Evolutionary conservation across 2,797 vertebrate species (phyloP).

Genomic region (Eidolon dupreanum): DNA sequence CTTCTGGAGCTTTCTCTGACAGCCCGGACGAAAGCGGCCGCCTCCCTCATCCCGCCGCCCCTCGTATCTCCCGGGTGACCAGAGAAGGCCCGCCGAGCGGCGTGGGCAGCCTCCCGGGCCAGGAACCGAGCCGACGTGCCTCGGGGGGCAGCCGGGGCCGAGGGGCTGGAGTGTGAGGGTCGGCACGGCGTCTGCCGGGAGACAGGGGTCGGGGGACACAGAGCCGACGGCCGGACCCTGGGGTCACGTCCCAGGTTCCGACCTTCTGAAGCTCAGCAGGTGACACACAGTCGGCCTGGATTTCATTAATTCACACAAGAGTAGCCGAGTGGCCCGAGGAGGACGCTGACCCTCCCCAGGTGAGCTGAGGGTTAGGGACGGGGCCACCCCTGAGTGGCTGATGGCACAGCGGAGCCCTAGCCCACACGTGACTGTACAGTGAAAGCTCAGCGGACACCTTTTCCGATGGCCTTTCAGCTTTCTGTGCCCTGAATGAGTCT

Average conservation of each 20-base stretch:
- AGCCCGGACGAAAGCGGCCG: not conserved
- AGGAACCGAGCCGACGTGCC: fast-evolving
- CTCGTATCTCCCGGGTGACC: too few relatives aligned
- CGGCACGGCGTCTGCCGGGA: fast-evolving
- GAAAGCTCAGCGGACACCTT: too few relatives aligned
- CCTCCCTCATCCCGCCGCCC: fast-evolving
- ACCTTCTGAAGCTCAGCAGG: not conserved
- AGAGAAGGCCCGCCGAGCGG: not conserved
- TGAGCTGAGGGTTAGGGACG: too few relatives aligned
- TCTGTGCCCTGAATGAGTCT: too few relatives aligned
- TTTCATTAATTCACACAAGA: not conserved
- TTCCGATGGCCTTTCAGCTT: too few relatives aligned
- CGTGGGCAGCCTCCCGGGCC: not conserved
- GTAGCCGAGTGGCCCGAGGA: too few relatives aligned
- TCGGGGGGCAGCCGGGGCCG: fast-evolving
- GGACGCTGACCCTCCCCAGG: too few relatives aligned
- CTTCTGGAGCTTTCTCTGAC: not conserved
- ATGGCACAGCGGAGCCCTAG: too few relatives aligned
- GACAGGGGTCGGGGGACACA: fast-evolving
- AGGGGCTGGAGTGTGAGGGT: not conserved
- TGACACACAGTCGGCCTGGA: not conserved
- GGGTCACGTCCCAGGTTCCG: not conserved
- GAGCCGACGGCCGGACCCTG: fast-evolving
- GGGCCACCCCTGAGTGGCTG: too few relatives aligned
- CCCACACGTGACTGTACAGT: too few relatives aligned